These are phyloP conservation scores for Meiosimyza platycephala DNA, from an alignment of 2,888 invertebrate genomes.

Conservation along the genomic window DNA sequence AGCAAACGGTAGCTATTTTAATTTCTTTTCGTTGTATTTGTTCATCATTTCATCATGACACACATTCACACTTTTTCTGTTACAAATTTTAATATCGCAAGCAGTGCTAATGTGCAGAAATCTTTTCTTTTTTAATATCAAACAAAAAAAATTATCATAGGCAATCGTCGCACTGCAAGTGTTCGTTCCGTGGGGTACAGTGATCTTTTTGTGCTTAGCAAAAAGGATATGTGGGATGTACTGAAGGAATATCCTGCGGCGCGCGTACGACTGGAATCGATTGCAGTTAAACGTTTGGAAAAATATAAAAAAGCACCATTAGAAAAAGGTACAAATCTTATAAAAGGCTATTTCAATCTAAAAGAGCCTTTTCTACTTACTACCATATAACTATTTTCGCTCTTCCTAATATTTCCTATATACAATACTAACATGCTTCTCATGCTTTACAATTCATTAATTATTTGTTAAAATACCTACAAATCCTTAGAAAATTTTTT, in stretches of 20 bases:
- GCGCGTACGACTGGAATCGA: conserved; percentile 93
- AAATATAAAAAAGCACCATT: conserved; percentile 96
- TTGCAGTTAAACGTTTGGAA: conserved; percentile 96
- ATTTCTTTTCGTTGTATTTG: too few relatives aligned
- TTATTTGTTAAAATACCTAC: not conserved
- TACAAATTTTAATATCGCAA: not conserved
- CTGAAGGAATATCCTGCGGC: conserved; percentile 95
- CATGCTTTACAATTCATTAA: not conserved
- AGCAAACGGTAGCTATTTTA: too few relatives aligned
- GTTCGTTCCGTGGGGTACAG: conserved; percentile 98
- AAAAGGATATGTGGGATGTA: conserved; percentile 99
- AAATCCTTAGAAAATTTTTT: not conserved
- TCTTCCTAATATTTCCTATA: too few relatives aligned
- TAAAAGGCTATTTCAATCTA: not conserved
- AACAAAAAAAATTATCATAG: conserved; percentile 68
- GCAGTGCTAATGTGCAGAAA: not conserved
- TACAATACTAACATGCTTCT: not conserved
- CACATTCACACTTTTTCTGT: conserved; percentile 1
- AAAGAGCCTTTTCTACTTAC: too few relatives aligned
- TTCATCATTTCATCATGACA: too few relatives aligned
- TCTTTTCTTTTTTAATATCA: not conserved
- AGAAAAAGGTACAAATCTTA: conserved; percentile 79
- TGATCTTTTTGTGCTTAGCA: conserved; percentile 97
- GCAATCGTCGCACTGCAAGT: conserved; percentile 97
- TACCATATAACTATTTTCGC: too few relatives aligned